These are phyloP conservation scores for Chironomus riparius DNA, from an alignment of 2,888 invertebrate species.

Conservation along the genomic window DNA sequence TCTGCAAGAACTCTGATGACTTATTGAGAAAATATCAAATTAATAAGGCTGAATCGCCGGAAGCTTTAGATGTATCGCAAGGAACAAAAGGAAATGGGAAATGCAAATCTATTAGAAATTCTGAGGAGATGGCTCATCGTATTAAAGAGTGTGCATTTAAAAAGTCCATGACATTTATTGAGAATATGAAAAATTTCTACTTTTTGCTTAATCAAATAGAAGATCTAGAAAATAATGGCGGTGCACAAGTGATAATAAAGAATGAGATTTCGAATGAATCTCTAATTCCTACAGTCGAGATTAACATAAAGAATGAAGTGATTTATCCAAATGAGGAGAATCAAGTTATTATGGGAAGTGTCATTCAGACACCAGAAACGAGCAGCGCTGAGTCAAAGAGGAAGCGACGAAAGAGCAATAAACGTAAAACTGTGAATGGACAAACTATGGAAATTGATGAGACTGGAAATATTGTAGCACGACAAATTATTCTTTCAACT, in stretches of 20 bases:
- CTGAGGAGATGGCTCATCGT: constrained; percentile 21
- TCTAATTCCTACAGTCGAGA: constrained; percentile 13
- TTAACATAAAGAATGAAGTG: constrained; percentile 25
- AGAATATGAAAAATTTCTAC: constrained; percentile 26
- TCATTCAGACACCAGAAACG: neutral
- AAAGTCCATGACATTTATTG: constrained; percentile 21
- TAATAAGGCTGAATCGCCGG: constrained; percentile 10
- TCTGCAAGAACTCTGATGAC: constrained; percentile 3
- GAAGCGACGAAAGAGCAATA: constrained; percentile 11
- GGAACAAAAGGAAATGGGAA: constrained; percentile 18
- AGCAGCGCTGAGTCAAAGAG: constrained; percentile 1
- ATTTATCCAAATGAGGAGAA: constrained; percentile 24
- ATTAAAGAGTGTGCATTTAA: constrained; percentile 23
- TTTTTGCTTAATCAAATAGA: constrained; percentile 24
- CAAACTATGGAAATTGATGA: constrained; percentile 25
- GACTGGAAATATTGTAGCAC: constrained; percentile 17
- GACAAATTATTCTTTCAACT: neutral
- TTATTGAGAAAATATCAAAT: constrained; percentile 23
- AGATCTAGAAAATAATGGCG: neutral
- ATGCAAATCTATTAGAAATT: constrained; percentile 20
- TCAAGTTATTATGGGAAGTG: constrained; percentile 15
- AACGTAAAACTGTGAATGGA: constrained; percentile 15
- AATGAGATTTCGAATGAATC: constrained; percentile 20
- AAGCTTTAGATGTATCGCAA: neutral
- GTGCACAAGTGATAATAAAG: constrained; percentile 17